phyloP scores from a whole-genome alignment of 1,140 invertebrate genomes.

The Paralvinella palmiformis region DNA sequence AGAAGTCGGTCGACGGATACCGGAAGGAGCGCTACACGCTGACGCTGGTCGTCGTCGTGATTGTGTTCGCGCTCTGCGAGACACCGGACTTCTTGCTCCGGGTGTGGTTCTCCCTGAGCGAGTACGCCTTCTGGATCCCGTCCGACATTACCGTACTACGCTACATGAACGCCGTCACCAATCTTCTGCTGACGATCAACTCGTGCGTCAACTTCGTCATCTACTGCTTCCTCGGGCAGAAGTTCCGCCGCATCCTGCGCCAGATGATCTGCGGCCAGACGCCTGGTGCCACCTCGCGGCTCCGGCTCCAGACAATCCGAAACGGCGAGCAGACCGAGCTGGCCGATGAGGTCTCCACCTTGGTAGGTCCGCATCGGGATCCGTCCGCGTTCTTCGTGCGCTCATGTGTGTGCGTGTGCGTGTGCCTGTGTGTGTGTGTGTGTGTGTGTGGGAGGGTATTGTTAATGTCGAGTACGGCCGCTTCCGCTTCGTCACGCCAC shows the following conservation, averaged over 20 bases:
- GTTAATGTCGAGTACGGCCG: too few relatives aligned
- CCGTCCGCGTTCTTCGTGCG: background rate
- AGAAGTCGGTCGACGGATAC: background rate
- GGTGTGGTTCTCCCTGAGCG: background rate
- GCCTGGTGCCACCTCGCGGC: background rate
- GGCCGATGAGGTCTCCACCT: background rate
- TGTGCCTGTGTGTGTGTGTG: background rate
- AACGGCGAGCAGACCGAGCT: background rate
- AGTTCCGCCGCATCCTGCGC: slow-evolving; percentile 9
- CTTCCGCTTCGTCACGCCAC: too few relatives aligned
- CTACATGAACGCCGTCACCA: slow-evolving; percentile 8
- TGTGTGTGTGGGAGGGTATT: background rate
- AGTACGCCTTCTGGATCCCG: background rate
- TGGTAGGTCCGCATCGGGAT: background rate
- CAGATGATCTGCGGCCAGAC: slow-evolving; percentile 5
- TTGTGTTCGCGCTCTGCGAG: slow-evolving; percentile 14
- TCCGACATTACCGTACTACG: background rate
- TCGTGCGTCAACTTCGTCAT: slow-evolving; percentile 18
- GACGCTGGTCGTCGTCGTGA: slow-evolving; percentile 16
- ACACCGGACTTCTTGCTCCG: slow-evolving; percentile 15
- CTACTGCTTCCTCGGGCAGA: slow-evolving; percentile 18
- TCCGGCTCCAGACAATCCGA: background rate
- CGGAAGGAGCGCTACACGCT: slow-evolving; percentile 10
- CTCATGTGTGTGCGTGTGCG: background rate
- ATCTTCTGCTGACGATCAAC: slow-evolving; percentile 15